Conservation (phyloP, 2,888 invertebrate species). For the Hedychridium roseum region DNA sequence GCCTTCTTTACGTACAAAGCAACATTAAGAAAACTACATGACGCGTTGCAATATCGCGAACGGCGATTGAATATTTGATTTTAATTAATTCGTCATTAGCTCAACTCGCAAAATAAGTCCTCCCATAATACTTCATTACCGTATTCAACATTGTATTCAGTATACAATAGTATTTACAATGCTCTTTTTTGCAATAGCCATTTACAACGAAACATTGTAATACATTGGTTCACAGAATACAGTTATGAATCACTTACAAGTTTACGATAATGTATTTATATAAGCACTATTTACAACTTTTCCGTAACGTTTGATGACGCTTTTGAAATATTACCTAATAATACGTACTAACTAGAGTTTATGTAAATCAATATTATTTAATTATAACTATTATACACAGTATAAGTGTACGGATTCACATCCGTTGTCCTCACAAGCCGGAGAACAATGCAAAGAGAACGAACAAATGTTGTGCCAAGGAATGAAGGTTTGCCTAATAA, state of each 20-base stretch:
- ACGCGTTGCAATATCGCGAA: too few relatives aligned
- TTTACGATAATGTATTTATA: slow-evolving; percentile 13
- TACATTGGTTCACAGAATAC: slow-evolving; percentile 30
- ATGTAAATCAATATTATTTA: slow-evolving; percentile 34
- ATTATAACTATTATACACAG: slow-evolving; percentile 44
- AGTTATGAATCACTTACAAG: slow-evolving; percentile 21
- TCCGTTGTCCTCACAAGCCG: slow-evolving; percentile 27
- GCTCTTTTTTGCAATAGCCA: slow-evolving; percentile 8
- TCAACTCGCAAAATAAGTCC: slow-evolving; percentile 17
- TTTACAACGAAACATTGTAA: slow-evolving; percentile 26
- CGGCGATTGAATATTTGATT: too few relatives aligned
- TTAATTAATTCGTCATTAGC: slow-evolving; percentile 7
- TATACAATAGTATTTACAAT: slow-evolving; percentile 22
- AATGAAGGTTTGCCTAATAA: too few relatives aligned
- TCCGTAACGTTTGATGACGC: slow-evolving; percentile 30
- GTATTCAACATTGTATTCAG: slow-evolving; percentile 22
- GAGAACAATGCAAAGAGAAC: slow-evolving; percentile 24
- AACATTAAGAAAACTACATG: too few relatives aligned
- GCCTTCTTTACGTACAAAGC: too few relatives aligned
- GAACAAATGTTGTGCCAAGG: too few relatives aligned
- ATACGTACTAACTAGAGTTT: slow-evolving; percentile 39
- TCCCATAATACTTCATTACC: slow-evolving; percentile 21
- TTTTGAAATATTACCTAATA: slow-evolving; percentile 31
- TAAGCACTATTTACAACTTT: slow-evolving; percentile 41
- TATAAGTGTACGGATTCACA: slow-evolving; percentile 39